These are phyloP conservation scores for Xestia rhomboidea DNA, from an alignment of 2,888 invertebrate species.

Conservation along the genomic window DNA sequence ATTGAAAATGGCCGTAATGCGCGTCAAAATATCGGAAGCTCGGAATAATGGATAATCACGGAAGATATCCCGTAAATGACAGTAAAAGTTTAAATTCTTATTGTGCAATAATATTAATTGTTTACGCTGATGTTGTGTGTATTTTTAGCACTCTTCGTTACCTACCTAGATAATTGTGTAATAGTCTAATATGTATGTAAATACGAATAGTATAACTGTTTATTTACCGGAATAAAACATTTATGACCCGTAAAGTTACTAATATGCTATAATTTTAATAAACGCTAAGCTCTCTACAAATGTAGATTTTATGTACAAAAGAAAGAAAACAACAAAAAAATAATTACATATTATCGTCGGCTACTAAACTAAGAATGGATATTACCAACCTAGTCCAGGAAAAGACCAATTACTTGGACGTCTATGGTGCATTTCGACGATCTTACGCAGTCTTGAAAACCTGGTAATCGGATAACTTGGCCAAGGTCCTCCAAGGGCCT, in stretches of 20 bases:
- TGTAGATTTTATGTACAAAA: background rate
- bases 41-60: too few species aligned
- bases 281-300: background rate
- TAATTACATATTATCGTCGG: background rate
- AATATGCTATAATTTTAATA: background rate
- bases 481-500: too few species aligned
- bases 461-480: background rate
- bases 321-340: background rate
- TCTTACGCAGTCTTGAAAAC: background rate
- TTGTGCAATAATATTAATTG: conserved; percentile 22
- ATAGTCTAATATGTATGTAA: background rate
- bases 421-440: background rate
- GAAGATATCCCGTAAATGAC: too few species aligned
- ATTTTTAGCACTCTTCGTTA: background rate
- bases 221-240: conserved; percentile 14
- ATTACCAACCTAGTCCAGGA: background rate
- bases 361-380: background rate
- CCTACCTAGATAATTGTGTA: background rate
- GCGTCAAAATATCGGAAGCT: too few species aligned
- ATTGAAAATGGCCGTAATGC: too few species aligned
- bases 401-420: background rate
- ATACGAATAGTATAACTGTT: background rate
- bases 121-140: background rate
- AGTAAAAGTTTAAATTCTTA: background rate
- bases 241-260: background rate